A percentile compares a stretch with the other conserved stretches of the same genome.
phyloP scores from a whole-genome alignment of 2,888 invertebrate species.

The Ophion obscuratus region DNA sequence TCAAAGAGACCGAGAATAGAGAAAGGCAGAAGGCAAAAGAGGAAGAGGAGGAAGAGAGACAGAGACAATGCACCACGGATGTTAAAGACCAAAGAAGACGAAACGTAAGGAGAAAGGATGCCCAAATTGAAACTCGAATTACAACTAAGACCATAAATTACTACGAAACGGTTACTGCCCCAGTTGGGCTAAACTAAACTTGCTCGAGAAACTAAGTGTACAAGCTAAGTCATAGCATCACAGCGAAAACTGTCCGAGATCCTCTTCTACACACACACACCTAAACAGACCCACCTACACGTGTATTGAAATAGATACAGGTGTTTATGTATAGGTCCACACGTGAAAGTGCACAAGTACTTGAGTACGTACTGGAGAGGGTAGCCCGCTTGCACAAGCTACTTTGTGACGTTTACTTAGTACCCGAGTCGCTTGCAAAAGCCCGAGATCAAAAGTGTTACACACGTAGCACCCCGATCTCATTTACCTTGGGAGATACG shows the following conservation, averaged over 20 bases:
- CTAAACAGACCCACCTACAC: not conserved
- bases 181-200: slow-evolving; percentile 75
- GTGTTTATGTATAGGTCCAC: not conserved
- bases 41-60: not conserved
- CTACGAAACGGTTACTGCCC: slow-evolving; percentile 73
- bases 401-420: slow-evolving; percentile 42
- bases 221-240: slow-evolving; percentile 44
- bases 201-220: slow-evolving; percentile 57
- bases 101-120: slow-evolving; percentile 54
- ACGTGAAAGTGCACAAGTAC: not conserved
- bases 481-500: slow-evolving; percentile 37
- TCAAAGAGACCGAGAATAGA: not conserved
- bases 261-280: not conserved
- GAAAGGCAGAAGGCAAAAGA: no score
- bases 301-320: slow-evolving; percentile 21
- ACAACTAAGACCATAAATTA: slow-evolving; percentile 79
- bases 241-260: slow-evolving; percentile 36
- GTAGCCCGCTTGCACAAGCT: slow-evolving; percentile 10
- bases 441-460: slow-evolving; percentile 58
- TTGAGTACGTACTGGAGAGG: slow-evolving; percentile 1
- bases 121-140: slow-evolving; percentile 77
- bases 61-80: slow-evolving; percentile 46
- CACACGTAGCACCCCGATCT: slow-evolving; percentile 21
- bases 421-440: slow-evolving; percentile 30
- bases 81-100: slow-evolving; percentile 34